phyloP scores from a whole-genome alignment of 2,888 invertebrate species.

The Tigriopus californicus region DNA sequence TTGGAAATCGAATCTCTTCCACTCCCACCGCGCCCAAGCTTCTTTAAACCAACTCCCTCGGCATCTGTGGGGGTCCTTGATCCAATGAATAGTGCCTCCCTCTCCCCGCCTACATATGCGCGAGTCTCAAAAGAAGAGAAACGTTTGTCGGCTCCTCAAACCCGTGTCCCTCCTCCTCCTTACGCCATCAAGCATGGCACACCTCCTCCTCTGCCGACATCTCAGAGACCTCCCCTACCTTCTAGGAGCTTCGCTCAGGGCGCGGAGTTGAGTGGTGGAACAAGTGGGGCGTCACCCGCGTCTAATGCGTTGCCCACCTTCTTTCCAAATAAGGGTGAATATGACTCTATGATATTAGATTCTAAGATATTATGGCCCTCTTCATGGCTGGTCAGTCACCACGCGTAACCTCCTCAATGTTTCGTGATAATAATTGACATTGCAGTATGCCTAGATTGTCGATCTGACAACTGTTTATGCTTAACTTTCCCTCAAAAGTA shows the following conservation, averaged over 20 bases:
- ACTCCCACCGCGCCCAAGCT: constrained; percentile 1
- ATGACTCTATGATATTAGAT: constrained; percentile 6
- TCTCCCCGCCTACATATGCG: constrained; percentile 8
- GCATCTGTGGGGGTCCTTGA: background rate
- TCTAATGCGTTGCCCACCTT: too few relatives aligned
- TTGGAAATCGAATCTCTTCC: background rate
- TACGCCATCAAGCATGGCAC: constrained; percentile 17
- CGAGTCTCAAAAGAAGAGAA: constrained; percentile 16
- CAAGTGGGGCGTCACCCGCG: too few relatives aligned
- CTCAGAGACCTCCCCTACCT: constrained; percentile 10
- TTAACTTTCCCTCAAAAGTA: too few relatives aligned
- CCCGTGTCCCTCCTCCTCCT: constrained; percentile 19
- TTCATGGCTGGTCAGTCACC: too few relatives aligned
- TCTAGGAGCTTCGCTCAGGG: too few relatives aligned
- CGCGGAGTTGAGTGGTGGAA: too few relatives aligned
- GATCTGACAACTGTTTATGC: too few relatives aligned
- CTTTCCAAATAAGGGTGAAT: constrained; percentile 18
- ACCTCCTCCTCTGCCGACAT: constrained; percentile 16
- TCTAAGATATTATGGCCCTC: too few relatives aligned
- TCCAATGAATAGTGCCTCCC: too few relatives aligned
- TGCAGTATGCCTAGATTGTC: too few relatives aligned
- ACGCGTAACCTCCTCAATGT: too few relatives aligned
- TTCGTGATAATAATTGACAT: too few relatives aligned
- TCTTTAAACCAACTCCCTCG: constrained; percentile 3
- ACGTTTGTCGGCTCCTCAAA: constrained; percentile 17